A percentile compares a stretch with the other conserved stretches of the same genome.
Conservation (phyloP, 2,888 invertebrate species). For the Eupithecia subfuscata region DNA sequence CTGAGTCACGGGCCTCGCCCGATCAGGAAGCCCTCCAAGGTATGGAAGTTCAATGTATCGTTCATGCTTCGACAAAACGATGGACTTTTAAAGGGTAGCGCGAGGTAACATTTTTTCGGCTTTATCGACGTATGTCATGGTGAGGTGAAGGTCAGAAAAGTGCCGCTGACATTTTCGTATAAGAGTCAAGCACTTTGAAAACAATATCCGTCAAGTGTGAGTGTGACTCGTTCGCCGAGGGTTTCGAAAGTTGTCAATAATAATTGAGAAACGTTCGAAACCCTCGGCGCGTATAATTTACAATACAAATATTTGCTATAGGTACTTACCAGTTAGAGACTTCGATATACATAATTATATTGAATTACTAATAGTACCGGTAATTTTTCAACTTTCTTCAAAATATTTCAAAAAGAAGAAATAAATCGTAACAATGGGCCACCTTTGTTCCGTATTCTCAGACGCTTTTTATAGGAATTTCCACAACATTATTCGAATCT, state of each 20-base stretch:
- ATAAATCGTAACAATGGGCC: not conserved
- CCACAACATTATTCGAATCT: not conserved
- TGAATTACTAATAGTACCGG: too few relatives aligned
- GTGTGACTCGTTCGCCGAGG: too few relatives aligned
- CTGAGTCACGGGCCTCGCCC: conserved; percentile 32
- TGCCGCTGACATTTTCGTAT: not conserved
- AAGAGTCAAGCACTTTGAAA: not conserved
- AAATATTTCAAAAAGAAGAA: not conserved
- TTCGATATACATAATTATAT: too few relatives aligned
- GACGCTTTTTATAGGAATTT: not conserved
- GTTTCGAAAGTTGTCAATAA: too few relatives aligned
- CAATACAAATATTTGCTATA: too few relatives aligned
- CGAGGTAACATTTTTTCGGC: conserved; percentile 30
- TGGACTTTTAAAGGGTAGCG: conserved; percentile 22
- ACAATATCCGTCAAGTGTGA: too few relatives aligned
- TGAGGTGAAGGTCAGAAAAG: conserved; percentile 8
- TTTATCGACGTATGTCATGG: conserved; percentile 24
- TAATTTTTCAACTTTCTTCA: too few relatives aligned
- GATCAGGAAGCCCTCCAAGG: conserved; percentile 51
- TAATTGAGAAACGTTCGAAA: too few relatives aligned
- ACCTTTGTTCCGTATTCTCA: not conserved
- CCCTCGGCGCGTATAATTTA: too few relatives aligned
- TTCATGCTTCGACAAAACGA: conserved; percentile 31
- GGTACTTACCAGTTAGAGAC: too few relatives aligned
- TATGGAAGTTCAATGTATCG: conserved; percentile 45